Base-by-base conservation (phyloP, 1,140 invertebrate species). In the Adoxophyes honmai region DNA sequence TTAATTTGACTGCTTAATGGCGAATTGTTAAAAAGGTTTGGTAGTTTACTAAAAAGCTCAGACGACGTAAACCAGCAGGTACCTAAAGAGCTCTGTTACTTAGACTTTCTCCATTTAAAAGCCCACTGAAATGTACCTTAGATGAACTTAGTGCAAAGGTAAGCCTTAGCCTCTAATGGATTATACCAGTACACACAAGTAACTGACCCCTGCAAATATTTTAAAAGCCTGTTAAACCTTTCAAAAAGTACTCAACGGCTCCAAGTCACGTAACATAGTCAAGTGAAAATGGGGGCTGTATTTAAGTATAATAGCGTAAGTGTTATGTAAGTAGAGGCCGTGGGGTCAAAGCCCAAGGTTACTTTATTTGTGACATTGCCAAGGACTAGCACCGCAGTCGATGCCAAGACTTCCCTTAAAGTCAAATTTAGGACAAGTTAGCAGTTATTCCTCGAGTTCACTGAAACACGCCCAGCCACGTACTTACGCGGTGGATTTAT, bases 401-500 rank as follows among this genome's bases (percentile, higher is more conserved):
- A 6, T 16, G 10, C 42, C n/a, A 48, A 48, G 11, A 21, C 18
- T 48, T 33, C 42, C 42, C 42, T 18, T 48, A 48, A 48, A 28
- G 42, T 48, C 42, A 48, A 48, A 48, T 48, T 28, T 33, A 28
- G 42, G 42, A 48, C 42, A 18, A 15, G n/a, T 28, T 33, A 33
- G 42, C 42, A 16, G n/a, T 48, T 48, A 48, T 48, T 48, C 42
- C 21, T 33, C 10, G 42, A 48, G 18, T 48, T 48, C 42, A 48
- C 10, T 44, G 39, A 44, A 18, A 44, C 39, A 48, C 4, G 18
- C 21, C 4, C 10, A 7, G 16, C 11, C 21, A 28, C 21, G 21
- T n/a, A 1, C 21, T 7, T 48, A 42, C 18, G 21, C 1, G 18
- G 42, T 48, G 21, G 11, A 48, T 33, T 48, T 48, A 48, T 48